These are phyloP conservation scores for Leptothorax acervorum DNA, from an alignment of 2,888 invertebrate genomes.

Conservation along the genomic window DNA sequence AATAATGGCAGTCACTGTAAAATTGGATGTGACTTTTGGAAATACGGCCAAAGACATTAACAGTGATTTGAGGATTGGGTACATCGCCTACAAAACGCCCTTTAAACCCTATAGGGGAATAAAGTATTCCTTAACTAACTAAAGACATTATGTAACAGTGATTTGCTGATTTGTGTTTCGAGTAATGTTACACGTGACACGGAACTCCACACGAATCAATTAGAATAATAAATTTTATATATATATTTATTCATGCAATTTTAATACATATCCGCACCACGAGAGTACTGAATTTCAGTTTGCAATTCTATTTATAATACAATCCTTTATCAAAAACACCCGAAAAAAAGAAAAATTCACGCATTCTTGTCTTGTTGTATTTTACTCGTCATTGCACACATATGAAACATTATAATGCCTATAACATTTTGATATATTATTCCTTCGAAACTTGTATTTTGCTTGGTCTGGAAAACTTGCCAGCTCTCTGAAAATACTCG, in stretches of 20 bases:
- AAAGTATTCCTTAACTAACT: no score
- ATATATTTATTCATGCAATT: slow-evolving; percentile 1
- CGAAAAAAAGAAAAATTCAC: neutral
- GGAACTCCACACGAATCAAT: neutral
- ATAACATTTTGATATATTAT: slow-evolving; percentile 4
- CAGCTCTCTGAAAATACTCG: neutral
- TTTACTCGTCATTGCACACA: neutral
- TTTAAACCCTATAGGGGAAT: no score
- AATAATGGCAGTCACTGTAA: neutral
- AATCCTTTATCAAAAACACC: neutral
- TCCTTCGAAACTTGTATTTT: neutral
- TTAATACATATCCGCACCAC: neutral
- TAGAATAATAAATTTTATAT: neutral
- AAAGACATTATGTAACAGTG: neutral
- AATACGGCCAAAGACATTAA: neutral
- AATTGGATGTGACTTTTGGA: neutral
- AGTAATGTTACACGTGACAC: neutral
- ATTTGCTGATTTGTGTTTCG: neutral
- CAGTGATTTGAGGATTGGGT: no score
- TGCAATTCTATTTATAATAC: neutral
- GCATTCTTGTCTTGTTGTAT: neutral
- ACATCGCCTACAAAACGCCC: no score
- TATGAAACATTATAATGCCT: neutral
- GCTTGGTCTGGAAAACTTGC: neutral
- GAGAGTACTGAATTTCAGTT: neutral